These are phyloP conservation scores for Arge pagana DNA, from an alignment of 2,888 invertebrate species.

Conservation along the genomic window DNA sequence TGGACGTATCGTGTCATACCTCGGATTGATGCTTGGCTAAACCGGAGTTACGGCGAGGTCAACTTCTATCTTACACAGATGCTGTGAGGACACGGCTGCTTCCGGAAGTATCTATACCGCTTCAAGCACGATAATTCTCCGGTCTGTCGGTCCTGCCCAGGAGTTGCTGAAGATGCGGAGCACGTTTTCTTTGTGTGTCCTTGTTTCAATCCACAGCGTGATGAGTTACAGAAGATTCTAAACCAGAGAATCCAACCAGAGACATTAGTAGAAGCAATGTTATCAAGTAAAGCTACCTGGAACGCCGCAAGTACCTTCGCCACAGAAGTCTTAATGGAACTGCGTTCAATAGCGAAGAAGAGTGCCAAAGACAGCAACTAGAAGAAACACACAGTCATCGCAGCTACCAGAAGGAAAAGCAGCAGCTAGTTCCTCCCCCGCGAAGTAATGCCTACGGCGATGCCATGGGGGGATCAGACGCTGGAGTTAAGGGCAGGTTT, in stretches of 20 bases:
- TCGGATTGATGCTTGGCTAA: not conserved
- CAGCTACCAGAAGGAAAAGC: too few relatives aligned
- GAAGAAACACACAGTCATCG: too few relatives aligned
- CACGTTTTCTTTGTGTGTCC: not conserved
- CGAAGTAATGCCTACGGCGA: too few relatives aligned
- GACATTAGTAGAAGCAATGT: conserved; percentile 7
- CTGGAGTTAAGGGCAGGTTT: too few relatives aligned
- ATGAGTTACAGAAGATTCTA: too few relatives aligned
- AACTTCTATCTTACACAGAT: not conserved
- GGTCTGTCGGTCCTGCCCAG: not conserved
- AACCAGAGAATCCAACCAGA: conserved; percentile 1
- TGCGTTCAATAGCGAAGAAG: too few relatives aligned
- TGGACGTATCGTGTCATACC: not conserved
- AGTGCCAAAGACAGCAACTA: too few relatives aligned
- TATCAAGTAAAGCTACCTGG: conserved; percentile 2
- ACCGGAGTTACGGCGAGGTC: not conserved
- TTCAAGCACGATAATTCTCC: not conserved
- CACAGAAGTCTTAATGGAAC: conserved; percentile 10
- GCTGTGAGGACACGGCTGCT: not conserved
- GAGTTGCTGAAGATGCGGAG: not conserved
- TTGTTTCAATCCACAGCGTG: too few relatives aligned
- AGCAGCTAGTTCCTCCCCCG: too few relatives aligned
- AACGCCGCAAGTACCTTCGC: conserved; percentile 7
- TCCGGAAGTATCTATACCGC: not conserved
- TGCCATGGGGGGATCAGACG: too few relatives aligned